Evolutionary conservation across 2,113 vertebrate genomes (phyloP).

Genomic region (Zosterops japonicus): DNA sequence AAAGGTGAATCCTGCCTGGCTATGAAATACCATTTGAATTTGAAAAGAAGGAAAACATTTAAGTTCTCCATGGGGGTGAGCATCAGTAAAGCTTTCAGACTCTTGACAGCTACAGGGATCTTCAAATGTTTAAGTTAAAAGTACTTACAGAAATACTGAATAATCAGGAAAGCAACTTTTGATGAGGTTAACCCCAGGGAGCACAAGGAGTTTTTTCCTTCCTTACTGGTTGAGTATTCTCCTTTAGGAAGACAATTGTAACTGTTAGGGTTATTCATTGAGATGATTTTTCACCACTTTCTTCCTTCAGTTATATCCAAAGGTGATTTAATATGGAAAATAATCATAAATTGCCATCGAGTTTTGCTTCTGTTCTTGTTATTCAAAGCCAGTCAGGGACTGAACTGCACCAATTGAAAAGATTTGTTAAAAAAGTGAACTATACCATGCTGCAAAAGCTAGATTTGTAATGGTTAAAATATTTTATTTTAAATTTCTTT

Average conservation of each 20-base stretch:
- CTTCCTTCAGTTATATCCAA: background rate
- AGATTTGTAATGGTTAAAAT: background rate
- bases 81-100: conserved; percentile 26
- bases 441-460: background rate
- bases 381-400: background rate
- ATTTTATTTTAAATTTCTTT: background rate
- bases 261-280: background rate
- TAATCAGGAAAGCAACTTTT: conserved; percentile 39
- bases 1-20: background rate
- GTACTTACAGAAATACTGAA: conserved; percentile 4
- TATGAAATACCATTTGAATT: conserved; percentile 28
- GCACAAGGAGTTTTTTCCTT: background rate
- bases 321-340: background rate
- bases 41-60: conserved; percentile 35
- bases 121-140: conserved; percentile 44
- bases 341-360: background rate
- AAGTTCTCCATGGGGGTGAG: conserved; percentile 28
- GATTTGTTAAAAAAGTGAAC: background rate
- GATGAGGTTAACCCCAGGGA: conserved; percentile 11
- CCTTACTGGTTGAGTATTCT: background rate
- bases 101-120: conserved; percentile 46
- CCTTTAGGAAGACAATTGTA: background rate
- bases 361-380: background rate
- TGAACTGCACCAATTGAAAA: background rate
- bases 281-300: background rate